Conservation (phyloP, 1,140 invertebrate genomes). For the Cardiocondyla obscurior region DNA sequence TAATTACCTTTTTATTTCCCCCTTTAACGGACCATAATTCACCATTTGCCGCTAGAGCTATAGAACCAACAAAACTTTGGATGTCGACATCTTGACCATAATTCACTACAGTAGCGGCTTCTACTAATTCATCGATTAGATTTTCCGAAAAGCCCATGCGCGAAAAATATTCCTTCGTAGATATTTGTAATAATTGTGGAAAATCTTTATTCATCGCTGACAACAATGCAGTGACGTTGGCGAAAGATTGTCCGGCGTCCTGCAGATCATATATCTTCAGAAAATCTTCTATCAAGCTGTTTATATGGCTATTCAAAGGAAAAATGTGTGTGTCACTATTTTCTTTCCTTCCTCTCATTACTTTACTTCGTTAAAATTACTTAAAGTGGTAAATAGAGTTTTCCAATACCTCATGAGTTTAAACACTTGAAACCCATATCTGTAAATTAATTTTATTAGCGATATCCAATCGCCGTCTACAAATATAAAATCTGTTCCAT, state of each 20-base stretch:
- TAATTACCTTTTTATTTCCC: constrained; percentile 86
- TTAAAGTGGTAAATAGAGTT: no score
- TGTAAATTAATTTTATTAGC: constrained; percentile 83
- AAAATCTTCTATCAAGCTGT: constrained; percentile 76
- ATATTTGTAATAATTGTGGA: constrained; percentile 81
- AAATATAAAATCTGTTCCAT: constrained; percentile 85
- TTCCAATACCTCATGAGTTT: constrained; percentile 79
- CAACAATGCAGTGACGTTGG: constrained; percentile 84
- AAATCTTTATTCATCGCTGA: constrained; percentile 84
- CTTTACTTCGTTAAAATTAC: no score
- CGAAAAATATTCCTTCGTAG: constrained; percentile 80
- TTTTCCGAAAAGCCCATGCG: constrained; percentile 80
- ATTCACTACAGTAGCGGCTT: constrained; percentile 85
- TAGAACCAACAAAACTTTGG: constrained; percentile 86
- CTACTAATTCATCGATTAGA: constrained; percentile 86
- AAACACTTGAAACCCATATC: constrained; percentile 85
- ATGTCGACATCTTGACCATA: constrained; percentile 87
- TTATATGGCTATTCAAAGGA: constrained; percentile 69
- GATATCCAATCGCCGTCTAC: constrained; percentile 84
- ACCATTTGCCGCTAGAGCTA: constrained; percentile 84
- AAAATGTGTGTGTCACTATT: constrained; percentile 2
- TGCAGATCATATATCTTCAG: constrained; percentile 86
- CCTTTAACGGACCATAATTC: constrained; percentile 86
- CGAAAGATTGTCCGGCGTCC: constrained; percentile 83
- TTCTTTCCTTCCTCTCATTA: background rate